Evolutionary conservation across 1,140 invertebrate genomes (phyloP).

Genomic region (Ceratosolen solmsi): DNA sequence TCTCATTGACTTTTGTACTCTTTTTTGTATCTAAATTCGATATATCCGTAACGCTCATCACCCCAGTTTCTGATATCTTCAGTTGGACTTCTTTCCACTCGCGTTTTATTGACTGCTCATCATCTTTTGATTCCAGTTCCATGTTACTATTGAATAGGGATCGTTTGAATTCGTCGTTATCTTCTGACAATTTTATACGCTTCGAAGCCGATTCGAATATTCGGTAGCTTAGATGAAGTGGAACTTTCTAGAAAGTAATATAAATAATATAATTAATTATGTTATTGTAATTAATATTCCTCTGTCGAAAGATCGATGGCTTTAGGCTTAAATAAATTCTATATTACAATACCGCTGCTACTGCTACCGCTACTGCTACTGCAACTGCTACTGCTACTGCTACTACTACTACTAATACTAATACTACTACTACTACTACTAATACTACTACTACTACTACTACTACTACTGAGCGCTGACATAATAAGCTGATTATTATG

Average conservation of each 20-base stretch:
- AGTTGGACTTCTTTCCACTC: slow-evolving; percentile 81
- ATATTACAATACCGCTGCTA: no score
- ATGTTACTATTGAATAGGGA: slow-evolving; percentile 66
- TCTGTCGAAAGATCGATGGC: no score
- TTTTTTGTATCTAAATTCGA: slow-evolving; percentile 67
- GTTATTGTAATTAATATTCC: no score
- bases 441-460: no score
- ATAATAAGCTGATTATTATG: no score
- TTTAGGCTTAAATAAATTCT: no score
- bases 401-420: no score
- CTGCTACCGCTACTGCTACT: no score
- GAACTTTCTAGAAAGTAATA: slow-evolving; percentile 75
- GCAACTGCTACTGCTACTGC: no score
- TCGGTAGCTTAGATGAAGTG: slow-evolving; percentile 76
- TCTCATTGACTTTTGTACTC: slow-evolving; percentile 61
- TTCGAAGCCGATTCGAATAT: slow-evolving; percentile 77
- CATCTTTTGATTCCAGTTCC: slow-evolving; percentile 59
- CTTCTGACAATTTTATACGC: slow-evolving; percentile 71
- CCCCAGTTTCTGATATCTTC: slow-evolving; percentile 81
- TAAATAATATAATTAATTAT: no score
- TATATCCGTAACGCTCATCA: slow-evolving; percentile 79
- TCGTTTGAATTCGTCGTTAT: slow-evolving; percentile 68
- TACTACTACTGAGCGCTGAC: no score
- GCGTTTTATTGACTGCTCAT: slow-evolving; percentile 63
- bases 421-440: no score